phyloP scores from a whole-genome alignment of 2,797 vertebrate genomes.

The Eulemur coronatus region DNA sequence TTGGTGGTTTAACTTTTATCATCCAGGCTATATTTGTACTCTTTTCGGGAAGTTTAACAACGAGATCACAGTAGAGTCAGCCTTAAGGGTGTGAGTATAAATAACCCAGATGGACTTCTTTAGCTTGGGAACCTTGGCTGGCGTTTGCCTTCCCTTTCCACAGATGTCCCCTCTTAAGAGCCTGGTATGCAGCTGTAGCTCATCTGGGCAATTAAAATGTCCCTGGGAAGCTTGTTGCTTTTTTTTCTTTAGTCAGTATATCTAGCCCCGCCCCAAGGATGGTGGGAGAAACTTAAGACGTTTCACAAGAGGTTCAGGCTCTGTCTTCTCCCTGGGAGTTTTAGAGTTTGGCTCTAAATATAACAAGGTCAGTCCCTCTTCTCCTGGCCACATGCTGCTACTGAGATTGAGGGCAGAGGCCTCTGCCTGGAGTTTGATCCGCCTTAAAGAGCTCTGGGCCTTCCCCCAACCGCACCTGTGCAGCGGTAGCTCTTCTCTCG shows the following conservation, averaged over 20 bases:
- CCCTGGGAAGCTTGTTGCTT: neutral
- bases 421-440: neutral
- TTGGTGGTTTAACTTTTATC: neutral
- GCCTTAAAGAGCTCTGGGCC: neutral
- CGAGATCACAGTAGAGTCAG: neutral
- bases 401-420: neutral
- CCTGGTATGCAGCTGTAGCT: neutral
- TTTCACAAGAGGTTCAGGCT: neutral
- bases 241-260: neutral
- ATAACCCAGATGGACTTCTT: neutral
- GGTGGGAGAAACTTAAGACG: neutral
- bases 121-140: neutral
- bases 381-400: neutral
- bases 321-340: neutral
- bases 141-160: neutral
- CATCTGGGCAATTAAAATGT: conserved; percentile 10
- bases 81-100: neutral
- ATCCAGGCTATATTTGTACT: neutral
- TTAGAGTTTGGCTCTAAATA: conserved; percentile 14
- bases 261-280: neutral
- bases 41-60: neutral
- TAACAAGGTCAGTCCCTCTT: neutral
- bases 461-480: rapidly evolving
- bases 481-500: neutral
- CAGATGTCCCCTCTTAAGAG: neutral